These are phyloP conservation scores for Physella acuta DNA, from an alignment of 1,140 invertebrate genomes.

Conservation along the genomic window DNA sequence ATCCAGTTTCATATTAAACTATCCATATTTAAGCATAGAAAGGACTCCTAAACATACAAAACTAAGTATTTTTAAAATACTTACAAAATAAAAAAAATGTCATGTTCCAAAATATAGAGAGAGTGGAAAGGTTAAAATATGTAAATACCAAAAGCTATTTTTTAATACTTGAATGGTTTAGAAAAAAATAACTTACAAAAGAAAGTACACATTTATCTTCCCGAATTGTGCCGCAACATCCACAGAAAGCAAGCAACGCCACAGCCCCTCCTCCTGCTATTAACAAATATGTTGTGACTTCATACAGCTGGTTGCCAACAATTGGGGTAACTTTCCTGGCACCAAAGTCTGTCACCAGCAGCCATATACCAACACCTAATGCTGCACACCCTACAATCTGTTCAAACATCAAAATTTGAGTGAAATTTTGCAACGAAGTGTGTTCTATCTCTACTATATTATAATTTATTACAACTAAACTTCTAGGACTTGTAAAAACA, in stretches of 20 bases:
- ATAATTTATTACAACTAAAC: too few species aligned
- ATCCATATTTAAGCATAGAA: too few species aligned
- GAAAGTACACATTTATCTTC: conserved; percentile 55
- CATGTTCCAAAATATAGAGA: neutral
- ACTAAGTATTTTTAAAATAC: too few species aligned
- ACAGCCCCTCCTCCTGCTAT: conserved; percentile 51
- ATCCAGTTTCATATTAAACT: too few species aligned
- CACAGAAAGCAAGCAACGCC: conserved; percentile 53
- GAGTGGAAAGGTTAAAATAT: neutral
- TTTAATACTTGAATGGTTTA: too few species aligned
- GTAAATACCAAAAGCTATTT: neutral
- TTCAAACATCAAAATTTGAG: too few species aligned
- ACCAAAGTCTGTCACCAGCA: conserved; percentile 53
- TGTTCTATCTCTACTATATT: too few species aligned
- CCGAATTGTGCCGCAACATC: conserved; percentile 54
- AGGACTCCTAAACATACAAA: too few species aligned
- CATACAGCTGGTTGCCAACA: conserved; percentile 47
- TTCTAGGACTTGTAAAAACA: too few species aligned
- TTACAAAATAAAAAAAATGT: neutral
- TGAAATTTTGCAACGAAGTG: too few species aligned
- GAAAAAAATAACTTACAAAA: conserved; percentile 46
- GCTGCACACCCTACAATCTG: conserved; percentile 51
- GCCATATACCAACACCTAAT: conserved; percentile 51
- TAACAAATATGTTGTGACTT: conserved; percentile 53
- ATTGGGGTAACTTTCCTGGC: conserved; percentile 51